phyloP scores from a whole-genome alignment of 2,888 invertebrate genomes.

The Auanema freiburgensis region DNA sequence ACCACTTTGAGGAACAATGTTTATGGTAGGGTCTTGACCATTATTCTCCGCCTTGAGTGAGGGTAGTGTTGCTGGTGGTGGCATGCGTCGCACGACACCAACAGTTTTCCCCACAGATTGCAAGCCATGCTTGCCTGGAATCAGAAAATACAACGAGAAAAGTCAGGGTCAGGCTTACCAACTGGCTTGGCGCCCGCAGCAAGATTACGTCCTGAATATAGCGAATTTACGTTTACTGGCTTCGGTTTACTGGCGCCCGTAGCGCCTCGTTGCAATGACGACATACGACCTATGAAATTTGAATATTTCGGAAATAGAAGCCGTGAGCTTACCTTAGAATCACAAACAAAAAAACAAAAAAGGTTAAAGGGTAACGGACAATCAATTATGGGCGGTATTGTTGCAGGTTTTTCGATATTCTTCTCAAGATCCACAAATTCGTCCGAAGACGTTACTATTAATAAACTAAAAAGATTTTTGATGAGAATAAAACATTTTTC shows the following conservation, averaged over 20 bases:
- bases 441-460: constrained; percentile 5
- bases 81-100: constrained; percentile 87
- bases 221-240: constrained; percentile 58
- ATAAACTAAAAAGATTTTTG: no score
- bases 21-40: constrained; percentile 76
- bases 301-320: neutral
- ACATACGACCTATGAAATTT: constrained; percentile 38
- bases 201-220: constrained; percentile 56
- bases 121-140: constrained; percentile 83
- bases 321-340: neutral
- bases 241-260: constrained; percentile 56
- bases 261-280: constrained; percentile 53
- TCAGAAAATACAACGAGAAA: neutral
- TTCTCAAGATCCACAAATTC: neutral
- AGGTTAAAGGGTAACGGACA: neutral
- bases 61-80: constrained; percentile 90
- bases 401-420: constrained; percentile 1
- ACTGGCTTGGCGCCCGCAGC: constrained; percentile 43
- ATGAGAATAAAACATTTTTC: no score
- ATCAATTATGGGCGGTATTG: constrained; percentile 5
- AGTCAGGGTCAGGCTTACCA: constrained; percentile 30
- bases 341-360: neutral
- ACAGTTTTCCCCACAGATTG: constrained; percentile 99
- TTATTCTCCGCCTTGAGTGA: constrained; percentile 94
- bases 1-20: constrained; percentile 76